A percentile compares a stretch with the other conserved stretches of the same genome.
Evolutionary conservation across 53 echinoderm and acorn worm species (phyloP).

Genomic region (Holothuria leucospilota): DNA sequence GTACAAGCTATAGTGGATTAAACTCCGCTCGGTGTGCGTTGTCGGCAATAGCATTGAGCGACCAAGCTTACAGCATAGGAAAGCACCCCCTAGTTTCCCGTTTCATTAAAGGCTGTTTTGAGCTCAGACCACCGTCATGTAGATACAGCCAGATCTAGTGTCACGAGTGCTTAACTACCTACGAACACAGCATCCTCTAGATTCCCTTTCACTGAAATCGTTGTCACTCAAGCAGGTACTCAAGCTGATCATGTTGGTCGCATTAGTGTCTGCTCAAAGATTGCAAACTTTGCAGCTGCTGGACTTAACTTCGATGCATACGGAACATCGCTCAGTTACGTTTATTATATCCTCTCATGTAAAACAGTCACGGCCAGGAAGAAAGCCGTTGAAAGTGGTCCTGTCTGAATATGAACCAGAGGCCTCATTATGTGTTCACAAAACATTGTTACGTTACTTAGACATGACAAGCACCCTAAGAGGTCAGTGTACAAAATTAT

Average conservation of each 20-base stretch:
- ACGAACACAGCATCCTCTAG: too few species aligned
- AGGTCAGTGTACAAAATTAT: not conserved
- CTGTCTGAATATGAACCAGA: too few species aligned
- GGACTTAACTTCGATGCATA: not conserved
- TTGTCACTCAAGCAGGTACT: not conserved
- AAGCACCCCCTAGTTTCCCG: not conserved
- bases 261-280: slow-evolving; percentile 2
- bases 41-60: not conserved
- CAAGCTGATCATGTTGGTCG: not conserved
- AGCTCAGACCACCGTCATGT: not conserved
- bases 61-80: not conserved
- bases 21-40: not conserved
- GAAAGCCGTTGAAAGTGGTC: too few species aligned
- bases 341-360: too few species aligned
- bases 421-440: too few species aligned
- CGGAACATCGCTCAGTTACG: not conserved
- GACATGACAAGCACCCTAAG: not conserved
- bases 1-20: not conserved
- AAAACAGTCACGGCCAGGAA: too few species aligned
- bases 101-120: not conserved
- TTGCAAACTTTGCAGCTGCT: not conserved
- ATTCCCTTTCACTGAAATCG: too few species aligned
- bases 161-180: not conserved
- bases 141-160: not conserved
- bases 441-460: slow-evolving; percentile 1